Conservation (phyloP, 1,140 invertebrate genomes). For the Sarcophaga peregrina region DNA sequence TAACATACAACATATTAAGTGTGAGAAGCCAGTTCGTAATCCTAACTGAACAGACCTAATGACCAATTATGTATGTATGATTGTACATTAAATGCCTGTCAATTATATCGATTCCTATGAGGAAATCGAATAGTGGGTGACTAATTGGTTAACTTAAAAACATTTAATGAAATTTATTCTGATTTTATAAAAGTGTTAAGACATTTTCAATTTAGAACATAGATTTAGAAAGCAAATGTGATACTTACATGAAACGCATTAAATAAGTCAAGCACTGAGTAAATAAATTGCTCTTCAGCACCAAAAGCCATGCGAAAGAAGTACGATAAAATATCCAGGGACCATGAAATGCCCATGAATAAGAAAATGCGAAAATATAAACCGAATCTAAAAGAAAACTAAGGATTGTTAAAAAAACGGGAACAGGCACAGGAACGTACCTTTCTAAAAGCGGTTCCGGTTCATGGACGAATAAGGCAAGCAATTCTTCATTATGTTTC, state of each 20-base stretch:
- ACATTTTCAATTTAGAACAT: neutral
- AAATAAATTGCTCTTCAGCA: neutral
- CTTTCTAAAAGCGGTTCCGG: neutral
- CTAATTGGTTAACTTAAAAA: too few relatives aligned
- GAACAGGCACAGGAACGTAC: neutral
- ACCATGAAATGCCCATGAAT: constrained; percentile 3
- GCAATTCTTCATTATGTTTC: neutral
- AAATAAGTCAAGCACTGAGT: neutral
- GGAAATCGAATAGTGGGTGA: too few relatives aligned
- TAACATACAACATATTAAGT: too few relatives aligned
- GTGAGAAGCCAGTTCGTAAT: too few relatives aligned
- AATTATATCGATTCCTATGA: too few relatives aligned
- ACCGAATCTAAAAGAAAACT: neutral
- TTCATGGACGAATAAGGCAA: neutral
- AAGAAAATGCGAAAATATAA: neutral
- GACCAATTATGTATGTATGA: too few relatives aligned
- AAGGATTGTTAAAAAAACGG: neutral
- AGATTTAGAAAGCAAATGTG: neutral
- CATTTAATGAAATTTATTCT: too few relatives aligned
- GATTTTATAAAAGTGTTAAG: neutral
- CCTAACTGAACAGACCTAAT: too few relatives aligned
- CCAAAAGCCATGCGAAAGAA: neutral
- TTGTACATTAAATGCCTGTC: too few relatives aligned
- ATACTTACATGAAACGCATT: constrained; percentile 19
- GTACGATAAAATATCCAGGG: constrained; percentile 2